Percentiles rank a stretch among this genome's conserved stretches.
These are phyloP conservation scores for Apoderus coryli DNA, from an alignment of 2,888 invertebrate genomes.

Conservation along the genomic window DNA sequence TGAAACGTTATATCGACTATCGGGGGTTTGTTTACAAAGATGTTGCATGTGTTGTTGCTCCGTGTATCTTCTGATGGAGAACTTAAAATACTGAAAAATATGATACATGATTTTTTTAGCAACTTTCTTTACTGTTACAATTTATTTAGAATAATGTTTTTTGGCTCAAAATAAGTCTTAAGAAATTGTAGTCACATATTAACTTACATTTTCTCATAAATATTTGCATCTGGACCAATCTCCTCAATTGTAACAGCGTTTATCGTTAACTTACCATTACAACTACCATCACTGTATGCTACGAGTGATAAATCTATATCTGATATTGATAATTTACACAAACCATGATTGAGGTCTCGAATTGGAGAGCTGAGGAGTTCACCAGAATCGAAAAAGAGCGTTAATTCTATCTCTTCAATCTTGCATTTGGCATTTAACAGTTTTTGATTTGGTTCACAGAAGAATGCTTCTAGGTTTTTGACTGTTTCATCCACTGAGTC, in stretches of 20 bases:
- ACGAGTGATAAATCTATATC: conserved; percentile 50
- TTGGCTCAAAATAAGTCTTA: too few species aligned
- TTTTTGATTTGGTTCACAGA: conserved; percentile 50
- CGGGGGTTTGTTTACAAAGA: conserved; percentile 51
- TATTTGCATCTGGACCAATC: conserved; percentile 49
- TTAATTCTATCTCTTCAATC: conserved; percentile 55
- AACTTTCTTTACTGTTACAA: too few species aligned
- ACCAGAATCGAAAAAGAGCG: conserved; percentile 58
- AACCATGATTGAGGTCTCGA: conserved; percentile 52
- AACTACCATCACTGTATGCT: conserved; percentile 50
- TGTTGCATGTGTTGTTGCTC: conserved; percentile 37
- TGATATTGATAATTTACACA: conserved; percentile 53
- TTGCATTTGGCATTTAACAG: conserved; percentile 45
- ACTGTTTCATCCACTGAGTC: conserved; percentile 33
- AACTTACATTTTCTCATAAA: conserved; percentile 44
- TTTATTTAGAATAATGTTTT: too few species aligned
- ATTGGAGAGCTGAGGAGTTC: conserved; percentile 63
- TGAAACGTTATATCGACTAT: conserved; percentile 56
- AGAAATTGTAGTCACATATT: too few species aligned
- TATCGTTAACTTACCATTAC: conserved; percentile 54
- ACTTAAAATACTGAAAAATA: conserved; percentile 57
- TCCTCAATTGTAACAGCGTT: conserved; percentile 57
- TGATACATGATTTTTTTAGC: too few species aligned
- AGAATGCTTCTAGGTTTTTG: conserved; percentile 57
- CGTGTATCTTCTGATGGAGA: conserved; percentile 42